A percentile compares a stretch with the other conserved stretches of the same genome.
phyloP scores from a whole-genome alignment of 2,113 vertebrate genomes.

The Xyrauchen texanus region DNA sequence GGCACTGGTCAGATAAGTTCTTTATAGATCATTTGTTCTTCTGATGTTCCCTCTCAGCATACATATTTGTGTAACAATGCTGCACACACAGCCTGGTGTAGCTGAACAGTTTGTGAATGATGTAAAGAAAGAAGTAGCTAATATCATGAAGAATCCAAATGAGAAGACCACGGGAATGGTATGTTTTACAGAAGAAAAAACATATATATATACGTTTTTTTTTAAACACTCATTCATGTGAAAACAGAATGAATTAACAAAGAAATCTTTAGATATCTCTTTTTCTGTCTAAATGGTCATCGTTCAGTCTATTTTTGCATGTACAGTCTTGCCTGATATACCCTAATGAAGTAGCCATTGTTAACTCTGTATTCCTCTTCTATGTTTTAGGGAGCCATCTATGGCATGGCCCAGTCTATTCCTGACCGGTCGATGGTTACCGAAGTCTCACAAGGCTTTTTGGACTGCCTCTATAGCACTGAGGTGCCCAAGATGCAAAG shows the following conservation, averaged over 20 bases:
- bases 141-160: slow-evolving; percentile 88
- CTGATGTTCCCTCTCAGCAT: slow-evolving; percentile 74
- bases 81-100: slow-evolving; percentile 86
- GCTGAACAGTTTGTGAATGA: slow-evolving; percentile 83
- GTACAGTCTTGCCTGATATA: too few species aligned
- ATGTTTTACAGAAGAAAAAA: slow-evolving; percentile 44
- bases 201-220: too few species aligned
- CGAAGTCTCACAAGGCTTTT: slow-evolving; percentile 85
- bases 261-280: too few species aligned
- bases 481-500: slow-evolving; percentile 71
- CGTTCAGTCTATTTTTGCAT: too few species aligned
- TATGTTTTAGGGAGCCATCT: slow-evolving; percentile 87
- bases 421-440: slow-evolving; percentile 89
- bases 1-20: too few species aligned
- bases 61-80: slow-evolving; percentile 89
- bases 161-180: slow-evolving; percentile 96
- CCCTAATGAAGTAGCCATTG: too few species aligned
- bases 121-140: slow-evolving; percentile 80
- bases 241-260: too few species aligned
- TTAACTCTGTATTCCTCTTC: too few species aligned
- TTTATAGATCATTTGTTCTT: too few species aligned
- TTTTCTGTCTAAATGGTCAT: too few species aligned
- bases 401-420: slow-evolving; percentile 94
- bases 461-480: slow-evolving; percentile 93
- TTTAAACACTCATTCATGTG: too few species aligned